phyloP scores from a whole-genome alignment of 2,797 vertebrate genomes.

The Cichlasoma orientale region DNA sequence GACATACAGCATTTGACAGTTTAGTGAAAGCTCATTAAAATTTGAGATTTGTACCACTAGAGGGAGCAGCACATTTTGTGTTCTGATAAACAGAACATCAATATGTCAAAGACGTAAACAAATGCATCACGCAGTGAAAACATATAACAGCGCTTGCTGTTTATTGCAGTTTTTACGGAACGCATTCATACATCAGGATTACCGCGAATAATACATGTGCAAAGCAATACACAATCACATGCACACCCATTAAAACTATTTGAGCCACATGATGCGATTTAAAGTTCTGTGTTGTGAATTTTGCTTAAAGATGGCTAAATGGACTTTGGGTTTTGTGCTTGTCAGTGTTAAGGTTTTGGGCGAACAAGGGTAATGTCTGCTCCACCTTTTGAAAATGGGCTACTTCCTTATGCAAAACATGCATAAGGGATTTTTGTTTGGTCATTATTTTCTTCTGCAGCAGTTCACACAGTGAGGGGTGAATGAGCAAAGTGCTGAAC shows the following conservation, averaged over 20 bases:
- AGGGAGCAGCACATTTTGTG: constrained; percentile 50
- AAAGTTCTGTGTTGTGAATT: constrained; percentile 52
- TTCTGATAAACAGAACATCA: constrained; percentile 43
- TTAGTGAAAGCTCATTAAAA: constrained; percentile 41
- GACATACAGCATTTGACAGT: not conserved
- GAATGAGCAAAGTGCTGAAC: constrained; percentile 64
- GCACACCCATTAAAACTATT: not conserved
- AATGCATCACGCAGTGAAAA: not conserved
- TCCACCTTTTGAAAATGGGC: constrained; percentile 48
- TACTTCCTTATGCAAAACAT: constrained; percentile 70
- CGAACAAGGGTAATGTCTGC: constrained; percentile 37
- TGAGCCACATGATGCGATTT: constrained; percentile 7
- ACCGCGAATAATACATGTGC: not conserved
- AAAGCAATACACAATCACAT: not conserved
- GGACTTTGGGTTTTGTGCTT: constrained; percentile 31
- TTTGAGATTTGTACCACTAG: constrained; percentile 56
- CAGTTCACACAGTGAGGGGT: constrained; percentile 59
- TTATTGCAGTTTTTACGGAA: not conserved
- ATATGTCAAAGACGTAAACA: constrained; percentile 15
- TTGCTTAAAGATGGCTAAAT: constrained; percentile 43
- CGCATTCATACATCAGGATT: not conserved
- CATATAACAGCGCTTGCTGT: not conserved
- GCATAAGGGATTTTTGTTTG: constrained; percentile 54
- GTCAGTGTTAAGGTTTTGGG: constrained; percentile 49
- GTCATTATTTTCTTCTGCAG: constrained; percentile 69